Evolutionary conservation across 2,888 invertebrate genomes (phyloP), one percentile per base, ranked within the genome.

Genomic region (Papilio demoleus): DNA sequence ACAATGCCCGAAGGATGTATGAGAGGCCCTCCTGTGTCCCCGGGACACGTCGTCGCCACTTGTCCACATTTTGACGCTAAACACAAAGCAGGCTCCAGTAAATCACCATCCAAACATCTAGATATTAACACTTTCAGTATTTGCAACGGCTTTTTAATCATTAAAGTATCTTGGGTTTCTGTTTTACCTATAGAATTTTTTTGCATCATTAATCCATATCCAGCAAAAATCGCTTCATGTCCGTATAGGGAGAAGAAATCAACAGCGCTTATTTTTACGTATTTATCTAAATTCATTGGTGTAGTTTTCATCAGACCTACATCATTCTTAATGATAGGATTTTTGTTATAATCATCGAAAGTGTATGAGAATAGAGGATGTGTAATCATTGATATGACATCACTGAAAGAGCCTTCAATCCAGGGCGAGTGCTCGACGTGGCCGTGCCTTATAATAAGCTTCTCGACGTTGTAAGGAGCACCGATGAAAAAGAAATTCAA

Each of bases 1-100:
- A 65, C 40, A 11, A 56, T n/a, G 6, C 65, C 65, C 12, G 65
- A 63, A 2, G 63, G 45, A 22, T 63, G 63, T 19, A 63, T 63
- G 19, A 63, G 34, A 14, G 63, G 63, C 1, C 63, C 63, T 4
- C 63, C 63, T 6, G 63, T 45, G 19, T 62, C 47, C 5, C 62
- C 45, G 9, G 31, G 45, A 34, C 45, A 47, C 1, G 31, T 31
- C 0, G 24, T n/a, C 0, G 17, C 31, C 5, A 31, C 27, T 14
- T 31, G 19, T 19, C 47, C 47, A 34, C 63, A 63, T 50, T 47
- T 63, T 9, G 63, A 42, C 34, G 42, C 60, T 22, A 63, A 34
- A 8, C 45, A 63, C 8, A 63, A 63, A 3, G 47, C 63, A 34
- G 42, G 47, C 14, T 12, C 31, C 9, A 60, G 22, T 38, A 40